Evolutionary conservation across 92 coral and sea anemone genomes (phyloP), one percentile per base, ranked within the genome.

Genomic region (Epizoanthus rinbou): DNA sequence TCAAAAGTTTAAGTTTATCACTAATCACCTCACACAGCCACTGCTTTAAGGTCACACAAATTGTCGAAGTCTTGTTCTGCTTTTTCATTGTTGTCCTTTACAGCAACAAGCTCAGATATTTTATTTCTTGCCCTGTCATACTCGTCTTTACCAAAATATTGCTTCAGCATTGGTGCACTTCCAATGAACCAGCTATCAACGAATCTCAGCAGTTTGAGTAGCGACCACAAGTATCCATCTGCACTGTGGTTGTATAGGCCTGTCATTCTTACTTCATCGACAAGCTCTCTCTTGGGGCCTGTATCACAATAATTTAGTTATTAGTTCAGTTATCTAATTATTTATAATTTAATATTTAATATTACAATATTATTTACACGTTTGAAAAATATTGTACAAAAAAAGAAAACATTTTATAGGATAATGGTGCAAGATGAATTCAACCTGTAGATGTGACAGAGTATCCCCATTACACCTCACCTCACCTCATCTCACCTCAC

Each of bases 171-270:
- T 10, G 89, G 94, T 8, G 88, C 85, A n/a, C 83, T 86, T 18
- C 92, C 91, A 0, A 88, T 50, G 60, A 24, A 64, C 73, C 89
- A 75, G 37, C 83, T 53, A 53, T 92, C 94, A 14, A 83, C 85
- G 54, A 85, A 87, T 60, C 97, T 81, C 21, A 93, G 89, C n/a
- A 92, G 85, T 78, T 88, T 92, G 15, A 92, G 73, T 21, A 92
- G 85, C 23, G 90, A 64, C 94, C 94, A 90, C 83, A 87, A 89
- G 73, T 78, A 92, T 47, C 97, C 91, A 75, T 92, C 92, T 6
- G 90, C 80, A 13, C 58, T 74, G 33, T 88, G 93, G 6, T 90
- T 88, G 1, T 87, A 82, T 4, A 92, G 90, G 33, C 88, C 90
- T 11, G 86, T 91, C 97, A 90, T 92, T 74, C 85, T 73, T 57